Conservation (phyloP, 1,140 invertebrate species). For the Parapsyche elsis region DNA sequence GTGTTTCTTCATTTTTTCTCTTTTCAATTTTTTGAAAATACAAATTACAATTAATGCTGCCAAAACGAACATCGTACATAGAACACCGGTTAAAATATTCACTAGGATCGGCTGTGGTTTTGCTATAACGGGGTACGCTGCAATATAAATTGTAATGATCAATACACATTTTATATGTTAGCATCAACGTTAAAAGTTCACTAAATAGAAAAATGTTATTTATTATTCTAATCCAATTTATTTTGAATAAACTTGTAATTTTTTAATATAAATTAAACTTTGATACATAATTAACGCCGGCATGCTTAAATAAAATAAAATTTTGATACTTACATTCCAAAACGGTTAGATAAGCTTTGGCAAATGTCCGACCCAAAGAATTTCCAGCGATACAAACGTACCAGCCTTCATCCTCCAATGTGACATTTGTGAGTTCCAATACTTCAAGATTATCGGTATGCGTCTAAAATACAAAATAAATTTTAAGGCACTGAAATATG, state of each 20-base stretch:
- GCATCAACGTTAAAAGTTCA: too few species aligned
- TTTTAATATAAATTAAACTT: too few species aligned
- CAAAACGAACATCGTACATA: conserved; percentile 72
- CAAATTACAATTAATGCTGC: conserved; percentile 71
- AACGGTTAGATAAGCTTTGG: conserved; percentile 87
- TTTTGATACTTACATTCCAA: conserved; percentile 76
- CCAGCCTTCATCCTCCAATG: conserved; percentile 89
- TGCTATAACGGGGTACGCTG: conserved; percentile 63
- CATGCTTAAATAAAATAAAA: too few species aligned
- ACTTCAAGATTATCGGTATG: conserved; percentile 72
- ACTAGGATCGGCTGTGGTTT: conserved; percentile 66
- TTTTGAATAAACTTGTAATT: too few species aligned
- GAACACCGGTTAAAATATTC: conserved; percentile 70
- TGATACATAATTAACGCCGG: too few species aligned
- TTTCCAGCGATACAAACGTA: conserved; percentile 92
- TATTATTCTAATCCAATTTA: too few species aligned
- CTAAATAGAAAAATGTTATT: too few species aligned
- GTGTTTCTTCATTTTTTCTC: conserved; percentile 81
- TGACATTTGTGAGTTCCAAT: conserved; percentile 84
- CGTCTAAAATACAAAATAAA: conserved; percentile 58
- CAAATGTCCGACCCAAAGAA: conserved; percentile 78
- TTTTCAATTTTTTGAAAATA: conserved; percentile 68
- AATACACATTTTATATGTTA: too few species aligned
- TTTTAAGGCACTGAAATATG: neutral
- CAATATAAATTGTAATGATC: too few species aligned